Conservation (phyloP, 1,140 invertebrate genomes). For the Bombus difficillimus region DNA sequence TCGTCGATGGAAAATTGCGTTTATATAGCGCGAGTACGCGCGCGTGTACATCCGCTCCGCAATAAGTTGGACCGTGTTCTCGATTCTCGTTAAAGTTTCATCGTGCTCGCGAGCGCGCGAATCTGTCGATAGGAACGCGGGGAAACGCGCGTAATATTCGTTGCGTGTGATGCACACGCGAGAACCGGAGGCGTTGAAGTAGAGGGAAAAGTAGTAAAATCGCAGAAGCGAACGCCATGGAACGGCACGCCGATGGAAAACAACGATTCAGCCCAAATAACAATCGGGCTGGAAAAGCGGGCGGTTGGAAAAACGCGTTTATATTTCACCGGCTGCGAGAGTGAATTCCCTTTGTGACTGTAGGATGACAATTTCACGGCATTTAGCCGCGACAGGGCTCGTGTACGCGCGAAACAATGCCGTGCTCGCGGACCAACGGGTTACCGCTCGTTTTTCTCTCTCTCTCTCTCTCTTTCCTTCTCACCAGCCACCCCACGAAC, state of each 20-base stretch:
- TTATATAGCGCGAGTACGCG: constrained; percentile 4
- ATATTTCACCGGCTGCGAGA: constrained; percentile 77
- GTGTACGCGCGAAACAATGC: constrained; percentile 77
- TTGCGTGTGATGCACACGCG: not conserved
- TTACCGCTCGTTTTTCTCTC: constrained; percentile 59
- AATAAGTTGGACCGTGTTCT: constrained; percentile 7
- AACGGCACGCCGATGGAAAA: constrained; percentile 53
- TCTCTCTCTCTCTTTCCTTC: constrained; percentile 50
- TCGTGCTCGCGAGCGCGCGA: constrained; percentile 2
- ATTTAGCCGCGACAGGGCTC: constrained; percentile 78
- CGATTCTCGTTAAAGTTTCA: constrained; percentile 37
- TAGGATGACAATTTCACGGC: constrained; percentile 81
- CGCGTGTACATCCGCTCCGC: not conserved
- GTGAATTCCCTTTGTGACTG: constrained; percentile 80
- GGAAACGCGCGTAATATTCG: constrained; percentile 22
- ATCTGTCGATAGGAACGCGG: constrained; percentile 18
- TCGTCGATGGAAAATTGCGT: constrained; percentile 20
- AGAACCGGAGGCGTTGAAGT: not conserved
- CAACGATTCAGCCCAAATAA: constrained; percentile 73
- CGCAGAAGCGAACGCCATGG: constrained; percentile 22
- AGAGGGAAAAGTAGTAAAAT: constrained; percentile 34
- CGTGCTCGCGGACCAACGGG: constrained; percentile 46
- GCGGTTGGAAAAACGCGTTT: constrained; percentile 75
- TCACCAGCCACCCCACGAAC: not conserved
- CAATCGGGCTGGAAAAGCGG: constrained; percentile 76